phyloP scores from a whole-genome alignment of 2,888 invertebrate species.

The Heliconius aoede region DNA sequence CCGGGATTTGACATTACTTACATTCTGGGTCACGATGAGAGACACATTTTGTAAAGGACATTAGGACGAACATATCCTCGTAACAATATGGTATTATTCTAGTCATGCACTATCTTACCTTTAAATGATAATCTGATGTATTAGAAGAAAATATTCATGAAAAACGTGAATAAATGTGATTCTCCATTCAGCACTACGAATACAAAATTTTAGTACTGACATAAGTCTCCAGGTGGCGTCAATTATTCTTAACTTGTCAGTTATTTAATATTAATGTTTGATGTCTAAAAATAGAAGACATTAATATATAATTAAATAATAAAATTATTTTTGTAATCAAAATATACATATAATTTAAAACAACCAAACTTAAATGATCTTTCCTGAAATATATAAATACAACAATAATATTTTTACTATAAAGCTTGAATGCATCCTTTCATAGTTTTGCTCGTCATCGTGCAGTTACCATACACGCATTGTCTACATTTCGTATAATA shows the following conservation, averaged over 20 bases:
- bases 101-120: constrained; percentile 67
- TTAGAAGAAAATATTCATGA: constrained; percentile 77
- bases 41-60: constrained; percentile 58
- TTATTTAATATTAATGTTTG: constrained; percentile 24
- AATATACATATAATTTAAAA: not conserved
- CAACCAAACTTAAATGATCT: not conserved
- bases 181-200: constrained; percentile 82
- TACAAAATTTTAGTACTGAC: constrained; percentile 81
- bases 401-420: not conserved
- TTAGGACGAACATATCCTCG: constrained; percentile 33
- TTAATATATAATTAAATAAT: not conserved
- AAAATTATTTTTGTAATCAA: not conserved
- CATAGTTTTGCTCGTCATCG: constrained; percentile 51
- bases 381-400: not conserved
- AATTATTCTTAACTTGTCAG: constrained; percentile 47
- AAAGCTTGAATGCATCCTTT: constrained; percentile 40
- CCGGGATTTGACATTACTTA: constrained; percentile 78
- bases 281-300: constrained; percentile 12
- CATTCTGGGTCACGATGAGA: constrained; percentile 76
- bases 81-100: constrained; percentile 45
- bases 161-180: constrained; percentile 81
- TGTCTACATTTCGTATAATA: not conserved
- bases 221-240: constrained; percentile 63
- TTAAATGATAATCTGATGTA: constrained; percentile 73
- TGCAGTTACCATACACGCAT: constrained; percentile 45